These are phyloP conservation scores for Prunella strophiata DNA, from an alignment of 2,797 vertebrate genomes.

Conservation along the genomic window DNA sequence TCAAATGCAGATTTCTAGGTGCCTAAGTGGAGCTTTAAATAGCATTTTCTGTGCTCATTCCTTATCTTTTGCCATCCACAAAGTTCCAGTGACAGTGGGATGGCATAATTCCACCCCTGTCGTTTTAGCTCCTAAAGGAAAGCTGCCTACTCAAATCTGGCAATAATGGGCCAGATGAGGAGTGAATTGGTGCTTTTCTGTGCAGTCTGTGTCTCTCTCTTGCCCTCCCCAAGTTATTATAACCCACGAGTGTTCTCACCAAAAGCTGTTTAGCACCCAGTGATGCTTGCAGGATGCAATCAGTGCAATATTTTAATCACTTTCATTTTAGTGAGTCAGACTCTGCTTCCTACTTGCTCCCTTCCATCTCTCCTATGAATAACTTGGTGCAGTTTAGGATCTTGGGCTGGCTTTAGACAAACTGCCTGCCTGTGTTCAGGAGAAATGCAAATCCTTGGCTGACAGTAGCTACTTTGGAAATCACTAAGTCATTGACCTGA, in stretches of 20 bases:
- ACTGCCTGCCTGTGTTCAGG: not conserved
- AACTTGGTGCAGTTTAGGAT: not conserved
- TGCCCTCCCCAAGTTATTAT: not conserved
- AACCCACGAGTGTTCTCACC: conserved; percentile 3
- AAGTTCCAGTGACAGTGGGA: conserved; percentile 51
- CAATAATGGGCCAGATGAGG: conserved; percentile 51
- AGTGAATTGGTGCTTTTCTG: conserved; percentile 28
- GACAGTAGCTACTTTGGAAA: conserved; percentile 8
- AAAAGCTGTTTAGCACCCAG: conserved; percentile 3
- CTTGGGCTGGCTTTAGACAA: not conserved
- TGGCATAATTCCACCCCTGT: conserved; percentile 3
- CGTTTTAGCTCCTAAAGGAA: conserved; percentile 45
- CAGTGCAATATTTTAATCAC: conserved; percentile 24
- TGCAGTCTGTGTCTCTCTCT: not conserved
- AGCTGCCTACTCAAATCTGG: conserved; percentile 46
- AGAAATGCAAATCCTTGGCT: not conserved
- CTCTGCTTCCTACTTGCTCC: not conserved
- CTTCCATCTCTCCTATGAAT: not conserved
- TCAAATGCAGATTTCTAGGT: conserved; percentile 67
- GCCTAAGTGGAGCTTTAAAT: conserved; percentile 57
- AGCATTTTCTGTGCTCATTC: conserved; percentile 33
- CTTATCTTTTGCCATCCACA: conserved; percentile 63
- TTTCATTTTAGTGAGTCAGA: conserved; percentile 5
- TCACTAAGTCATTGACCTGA: not conserved
- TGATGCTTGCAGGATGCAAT: not conserved